Percentiles rank a stretch among this genome's conserved stretches.
Evolutionary conservation across 2,113 vertebrate genomes (phyloP).

Genomic region (Paraplagusia blochii): DNA sequence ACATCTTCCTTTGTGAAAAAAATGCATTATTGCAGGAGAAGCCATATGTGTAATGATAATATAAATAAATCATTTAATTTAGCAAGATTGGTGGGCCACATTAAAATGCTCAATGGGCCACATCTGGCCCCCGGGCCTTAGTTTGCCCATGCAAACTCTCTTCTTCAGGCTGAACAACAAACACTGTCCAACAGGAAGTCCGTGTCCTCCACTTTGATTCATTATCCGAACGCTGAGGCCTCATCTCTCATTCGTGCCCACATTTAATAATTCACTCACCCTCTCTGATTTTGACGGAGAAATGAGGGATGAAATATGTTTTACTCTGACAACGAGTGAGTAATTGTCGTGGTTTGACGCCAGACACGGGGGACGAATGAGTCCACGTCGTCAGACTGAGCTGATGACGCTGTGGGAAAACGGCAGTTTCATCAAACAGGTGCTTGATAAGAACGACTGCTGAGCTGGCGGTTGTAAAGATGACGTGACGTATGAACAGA

Average conservation of each 20-base stretch:
- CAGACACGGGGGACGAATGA: constrained; percentile 30
- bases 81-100: no score
- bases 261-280: constrained; percentile 35
- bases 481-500: constrained; percentile 19
- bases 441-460: constrained; percentile 21
- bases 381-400: constrained; percentile 6
- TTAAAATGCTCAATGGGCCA: no score
- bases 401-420: constrained; percentile 8
- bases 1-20: no score
- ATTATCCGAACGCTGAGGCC: constrained; percentile 25
- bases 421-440: constrained; percentile 37
- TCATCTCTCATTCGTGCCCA: constrained; percentile 23
- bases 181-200: constrained; percentile 14
- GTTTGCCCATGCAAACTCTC: no score
- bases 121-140: no score
- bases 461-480: constrained; percentile 27
- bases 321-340: constrained; percentile 38
- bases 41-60: no score
- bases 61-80: no score
- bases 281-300: constrained; percentile 22
- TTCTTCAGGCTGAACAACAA: not conserved
- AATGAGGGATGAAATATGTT: constrained; percentile 21
- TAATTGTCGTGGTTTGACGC: constrained; percentile 47
- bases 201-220: constrained; percentile 18
- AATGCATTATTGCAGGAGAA: no score